A percentile compares a stretch with the other conserved stretches of the same genome.
Evolutionary conservation across 2,888 invertebrate genomes (phyloP).

Genomic region (Perizoma affinitatum): DNA sequence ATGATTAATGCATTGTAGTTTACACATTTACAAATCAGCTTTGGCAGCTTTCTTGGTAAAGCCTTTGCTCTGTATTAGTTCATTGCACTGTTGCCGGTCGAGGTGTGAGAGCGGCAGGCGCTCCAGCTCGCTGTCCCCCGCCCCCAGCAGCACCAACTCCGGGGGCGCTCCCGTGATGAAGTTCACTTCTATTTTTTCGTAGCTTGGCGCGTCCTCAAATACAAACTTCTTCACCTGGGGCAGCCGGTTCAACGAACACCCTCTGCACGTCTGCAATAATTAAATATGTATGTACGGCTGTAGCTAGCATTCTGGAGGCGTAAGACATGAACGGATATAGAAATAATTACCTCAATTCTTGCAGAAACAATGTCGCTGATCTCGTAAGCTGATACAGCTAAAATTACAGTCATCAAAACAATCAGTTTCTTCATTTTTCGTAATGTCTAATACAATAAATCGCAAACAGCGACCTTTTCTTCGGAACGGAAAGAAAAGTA

Average conservation of each 20-base stretch:
- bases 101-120: conserved; percentile 83
- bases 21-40: conserved; percentile 53
- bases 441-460: no score
- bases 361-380: conserved; percentile 66
- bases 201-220: conserved; percentile 87
- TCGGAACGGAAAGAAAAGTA: no score
- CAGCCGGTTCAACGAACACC: conserved; percentile 87
- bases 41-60: conserved; percentile 75
- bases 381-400: conserved; percentile 56
- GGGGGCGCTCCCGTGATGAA: conserved; percentile 87
- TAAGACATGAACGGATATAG: not conserved
- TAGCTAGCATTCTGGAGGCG: conserved; percentile 7
- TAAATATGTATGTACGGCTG: not conserved
- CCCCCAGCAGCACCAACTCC: conserved; percentile 85
- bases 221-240: conserved; percentile 87
- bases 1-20: not conserved
- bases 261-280: conserved; percentile 87
- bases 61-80: conserved; percentile 84
- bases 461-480: no score
- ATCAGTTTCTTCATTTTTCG: conserved; percentile 41
- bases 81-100: conserved; percentile 87
- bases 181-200: conserved; percentile 85
- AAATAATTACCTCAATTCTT: conserved; percentile 69
- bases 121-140: conserved; percentile 85
- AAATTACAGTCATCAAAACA: conserved; percentile 45